Percentiles rank a stretch among this genome's conserved stretches.
phyloP scores from a whole-genome alignment of 2,888 invertebrate genomes.

The Drosophila demipolita region DNA sequence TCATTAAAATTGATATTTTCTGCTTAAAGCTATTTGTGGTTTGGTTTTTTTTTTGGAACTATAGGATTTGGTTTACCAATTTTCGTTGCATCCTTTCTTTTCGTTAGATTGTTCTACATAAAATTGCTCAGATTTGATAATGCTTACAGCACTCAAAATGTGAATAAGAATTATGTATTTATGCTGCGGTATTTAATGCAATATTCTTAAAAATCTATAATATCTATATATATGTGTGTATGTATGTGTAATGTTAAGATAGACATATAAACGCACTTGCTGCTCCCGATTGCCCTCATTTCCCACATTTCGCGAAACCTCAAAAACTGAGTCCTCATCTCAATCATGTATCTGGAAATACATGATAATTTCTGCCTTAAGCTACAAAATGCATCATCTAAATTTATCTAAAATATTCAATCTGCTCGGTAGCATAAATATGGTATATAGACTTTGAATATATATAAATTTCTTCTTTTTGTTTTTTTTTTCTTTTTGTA shows the following conservation, averaged over 20 bases:
- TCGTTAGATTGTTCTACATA: conserved; percentile 40
- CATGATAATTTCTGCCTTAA: conserved; percentile 40
- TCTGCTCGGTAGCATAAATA: conserved; percentile 36
- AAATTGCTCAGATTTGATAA: conserved; percentile 21
- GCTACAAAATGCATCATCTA: conserved; percentile 62
- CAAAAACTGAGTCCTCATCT: conserved; percentile 77
- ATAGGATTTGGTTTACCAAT: conserved; percentile 19
- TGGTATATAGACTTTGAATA: conserved; percentile 51
- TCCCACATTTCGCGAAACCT: conserved; percentile 69
- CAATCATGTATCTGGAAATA: conserved; percentile 24
- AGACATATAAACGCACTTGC: conserved; percentile 60
- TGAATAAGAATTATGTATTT: conserved; percentile 16
- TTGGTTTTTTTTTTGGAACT: background rate
- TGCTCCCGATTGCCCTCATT: conserved; percentile 22
- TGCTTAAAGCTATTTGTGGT: conserved; percentile 35
- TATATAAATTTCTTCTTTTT: conserved; percentile 41
- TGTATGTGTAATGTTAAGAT: conserved; percentile 32
- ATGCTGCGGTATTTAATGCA: conserved; percentile 5
- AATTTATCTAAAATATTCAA: conserved; percentile 76
- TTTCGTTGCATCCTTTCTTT: conserved; percentile 57
- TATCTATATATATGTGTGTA: conserved; percentile 27
- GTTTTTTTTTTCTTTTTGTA: conserved; percentile 50
- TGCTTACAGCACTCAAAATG: conserved; percentile 30
- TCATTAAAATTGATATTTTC: background rate
- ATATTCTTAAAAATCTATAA: conserved; percentile 34